Evolutionary conservation across 2,888 invertebrate species (phyloP).

Genomic region (Limenitis camilla): DNA sequence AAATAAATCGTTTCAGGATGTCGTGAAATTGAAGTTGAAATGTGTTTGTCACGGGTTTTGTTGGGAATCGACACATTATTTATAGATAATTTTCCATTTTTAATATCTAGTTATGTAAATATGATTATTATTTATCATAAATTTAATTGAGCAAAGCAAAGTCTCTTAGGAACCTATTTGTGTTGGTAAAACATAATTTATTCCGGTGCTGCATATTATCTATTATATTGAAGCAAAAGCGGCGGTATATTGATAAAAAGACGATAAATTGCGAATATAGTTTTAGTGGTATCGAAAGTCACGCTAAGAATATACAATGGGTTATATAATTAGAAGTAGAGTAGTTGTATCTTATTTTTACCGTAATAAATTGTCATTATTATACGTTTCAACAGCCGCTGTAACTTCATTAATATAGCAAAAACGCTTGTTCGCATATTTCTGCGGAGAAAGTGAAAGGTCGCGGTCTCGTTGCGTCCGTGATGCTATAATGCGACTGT

Average conservation of each 20-base stretch:
- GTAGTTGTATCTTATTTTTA: too few relatives aligned
- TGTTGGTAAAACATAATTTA: too few relatives aligned
- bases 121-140: too few relatives aligned
- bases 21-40: conserved; percentile 27
- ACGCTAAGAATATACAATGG: too few relatives aligned
- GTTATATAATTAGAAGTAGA: too few relatives aligned
- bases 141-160: too few relatives aligned
- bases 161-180: too few relatives aligned
- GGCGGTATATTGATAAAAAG: too few relatives aligned
- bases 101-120: not conserved
- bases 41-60: conserved; percentile 17
- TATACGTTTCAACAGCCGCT: not conserved
- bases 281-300: too few relatives aligned
- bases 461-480: conserved; percentile 39
- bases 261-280: too few relatives aligned
- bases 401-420: not conserved
- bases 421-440: conserved; percentile 34
- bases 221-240: too few relatives aligned
- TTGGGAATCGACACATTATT: conserved; percentile 13
- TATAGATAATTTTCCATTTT: not conserved
- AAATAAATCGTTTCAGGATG: conserved; percentile 58
- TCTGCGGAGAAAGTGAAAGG: conserved; percentile 61
- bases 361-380: not conserved
- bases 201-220: too few relatives aligned
- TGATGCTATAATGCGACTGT: conserved; percentile 31